phyloP scores from a whole-genome alignment of 2,888 invertebrate genomes.

The Fragum sueziense region DNA sequence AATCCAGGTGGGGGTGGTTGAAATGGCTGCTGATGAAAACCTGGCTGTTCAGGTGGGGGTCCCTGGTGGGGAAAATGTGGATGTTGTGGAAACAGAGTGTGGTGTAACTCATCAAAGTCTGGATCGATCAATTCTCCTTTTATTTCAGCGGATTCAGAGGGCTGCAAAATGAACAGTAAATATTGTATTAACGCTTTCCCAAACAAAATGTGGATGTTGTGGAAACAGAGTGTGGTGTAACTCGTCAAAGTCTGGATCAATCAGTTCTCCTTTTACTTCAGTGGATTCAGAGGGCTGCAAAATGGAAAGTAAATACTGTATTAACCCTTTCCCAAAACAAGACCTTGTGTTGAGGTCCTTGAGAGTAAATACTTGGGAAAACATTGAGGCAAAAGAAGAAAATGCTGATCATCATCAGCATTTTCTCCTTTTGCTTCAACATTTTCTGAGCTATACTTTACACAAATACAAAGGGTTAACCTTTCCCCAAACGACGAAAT shows the following conservation, averaged over 20 bases:
- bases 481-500: too few relatives aligned
- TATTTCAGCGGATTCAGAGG: neutral
- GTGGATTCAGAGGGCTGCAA: neutral
- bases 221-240: neutral
- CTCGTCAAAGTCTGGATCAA: conserved; percentile 7
- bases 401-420: too few relatives aligned
- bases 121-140: neutral
- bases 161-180: too few relatives aligned
- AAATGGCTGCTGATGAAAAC: neutral
- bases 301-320: too few relatives aligned
- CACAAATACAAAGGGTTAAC: too few relatives aligned
- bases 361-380: too few relatives aligned
- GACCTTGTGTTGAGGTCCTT: too few relatives aligned
- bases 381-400: too few relatives aligned
- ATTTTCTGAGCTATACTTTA: too few relatives aligned
- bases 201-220: neutral
- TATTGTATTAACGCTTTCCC: too few relatives aligned
- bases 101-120: conserved; percentile 1
- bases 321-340: too few relatives aligned
- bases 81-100: neutral
- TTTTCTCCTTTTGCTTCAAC: too few relatives aligned
- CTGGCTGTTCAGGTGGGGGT: neutral
- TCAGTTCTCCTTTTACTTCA: neutral
- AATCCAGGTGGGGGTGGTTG: neutral
- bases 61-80: neutral